A percentile compares a stretch with the other conserved stretches of the same genome.
phyloP scores from a whole-genome alignment of 2,888 invertebrate genomes.

The Nymphalis c-album region DNA sequence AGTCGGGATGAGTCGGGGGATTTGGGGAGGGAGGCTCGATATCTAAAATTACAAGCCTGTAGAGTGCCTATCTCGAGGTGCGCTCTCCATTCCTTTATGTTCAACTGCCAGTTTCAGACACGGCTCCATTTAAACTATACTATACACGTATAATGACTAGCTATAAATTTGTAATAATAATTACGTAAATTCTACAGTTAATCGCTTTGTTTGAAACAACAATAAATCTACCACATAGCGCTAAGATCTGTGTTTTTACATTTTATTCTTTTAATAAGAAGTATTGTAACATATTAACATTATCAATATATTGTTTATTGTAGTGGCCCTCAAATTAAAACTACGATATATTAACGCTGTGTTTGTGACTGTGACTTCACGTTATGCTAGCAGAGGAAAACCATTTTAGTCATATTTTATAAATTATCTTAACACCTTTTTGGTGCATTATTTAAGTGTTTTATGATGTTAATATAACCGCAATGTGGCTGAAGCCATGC shows the following conservation, averaged over 20 bases:
- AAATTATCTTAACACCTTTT: neutral
- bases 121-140: slow-evolving; percentile 67
- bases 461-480: slow-evolving; percentile 42
- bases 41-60: slow-evolving; percentile 79
- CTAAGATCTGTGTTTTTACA: too few relatives aligned
- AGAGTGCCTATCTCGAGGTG: slow-evolving; percentile 73
- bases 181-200: slow-evolving; percentile 5
- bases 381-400: neutral
- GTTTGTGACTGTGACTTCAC: too few relatives aligned
- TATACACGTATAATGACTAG: slow-evolving; percentile 63
- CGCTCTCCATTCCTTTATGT: slow-evolving; percentile 71
- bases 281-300: too few relatives aligned
- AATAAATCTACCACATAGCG: too few relatives aligned
- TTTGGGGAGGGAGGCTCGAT: slow-evolving; percentile 66
- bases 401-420: neutral
- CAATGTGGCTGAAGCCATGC: slow-evolving; percentile 53
- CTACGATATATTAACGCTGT: too few relatives aligned
- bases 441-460: slow-evolving; percentile 17
- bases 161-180: slow-evolving; percentile 36
- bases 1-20: slow-evolving; percentile 61
- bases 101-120: slow-evolving; percentile 75
- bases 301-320: too few relatives aligned
- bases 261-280: too few relatives aligned
- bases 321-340: too few relatives aligned
- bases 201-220: neutral